A percentile compares a stretch with the other conserved stretches of the same genome.
Evolutionary conservation across 2,797 vertebrate species (phyloP).

Genomic region (Steatocranus sp.): DNA sequence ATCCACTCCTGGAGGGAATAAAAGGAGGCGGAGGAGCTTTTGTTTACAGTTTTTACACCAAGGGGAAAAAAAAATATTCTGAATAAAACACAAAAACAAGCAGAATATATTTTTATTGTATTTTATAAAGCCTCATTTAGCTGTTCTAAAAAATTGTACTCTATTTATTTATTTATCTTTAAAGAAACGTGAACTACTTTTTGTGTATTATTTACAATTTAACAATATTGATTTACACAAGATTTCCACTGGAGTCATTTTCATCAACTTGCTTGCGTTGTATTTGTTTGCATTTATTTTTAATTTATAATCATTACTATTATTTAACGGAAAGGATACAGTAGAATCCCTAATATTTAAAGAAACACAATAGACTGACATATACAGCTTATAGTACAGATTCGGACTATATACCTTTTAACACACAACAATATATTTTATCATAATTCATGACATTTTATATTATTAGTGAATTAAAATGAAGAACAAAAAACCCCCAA

Average conservation of each 20-base stretch:
- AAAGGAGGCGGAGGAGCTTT: neutral
- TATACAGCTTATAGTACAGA: neutral
- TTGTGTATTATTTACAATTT: neutral
- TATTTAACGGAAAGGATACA: neutral
- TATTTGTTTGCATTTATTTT: neutral
- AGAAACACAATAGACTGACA: neutral
- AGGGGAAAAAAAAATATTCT: neutral
- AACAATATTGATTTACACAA: neutral
- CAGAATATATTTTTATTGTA: neutral
- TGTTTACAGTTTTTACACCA: neutral
- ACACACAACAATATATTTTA: neutral
- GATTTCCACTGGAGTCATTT: neutral
- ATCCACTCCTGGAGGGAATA: constrained; percentile 21
- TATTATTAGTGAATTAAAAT: neutral
- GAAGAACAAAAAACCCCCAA: neutral
- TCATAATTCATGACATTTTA: neutral
- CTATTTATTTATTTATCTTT: neutral
- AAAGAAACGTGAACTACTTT: neutral
- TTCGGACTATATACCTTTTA: neutral
- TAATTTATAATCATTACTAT: neutral
- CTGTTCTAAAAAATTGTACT: neutral
- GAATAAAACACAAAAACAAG: neutral
- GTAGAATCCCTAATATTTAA: neutral
- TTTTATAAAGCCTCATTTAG: neutral
- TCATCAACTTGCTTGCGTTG: neutral